phyloP scores from a whole-genome alignment of 2,888 invertebrate species.

The Scelioninae gen. 1 region DNA sequence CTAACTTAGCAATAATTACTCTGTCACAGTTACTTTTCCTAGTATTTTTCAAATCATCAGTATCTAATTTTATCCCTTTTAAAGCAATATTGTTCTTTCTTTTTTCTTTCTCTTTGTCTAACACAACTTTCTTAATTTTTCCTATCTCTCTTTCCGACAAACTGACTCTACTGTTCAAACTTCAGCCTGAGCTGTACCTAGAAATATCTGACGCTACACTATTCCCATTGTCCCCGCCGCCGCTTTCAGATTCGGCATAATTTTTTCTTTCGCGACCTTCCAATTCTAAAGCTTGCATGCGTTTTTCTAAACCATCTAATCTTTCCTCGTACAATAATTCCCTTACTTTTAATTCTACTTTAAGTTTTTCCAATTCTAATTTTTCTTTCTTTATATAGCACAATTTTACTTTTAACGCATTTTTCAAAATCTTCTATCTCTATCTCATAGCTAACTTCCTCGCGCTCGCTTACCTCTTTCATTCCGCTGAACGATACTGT shows the following conservation, averaged over 20 bases:
- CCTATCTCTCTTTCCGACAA: constrained; percentile 14
- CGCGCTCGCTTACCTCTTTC: not conserved
- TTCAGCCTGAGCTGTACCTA: constrained; percentile 1
- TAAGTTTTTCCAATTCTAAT: not conserved
- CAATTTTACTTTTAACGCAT: not conserved
- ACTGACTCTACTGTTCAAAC: constrained; percentile 5
- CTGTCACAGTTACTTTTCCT: not conserved
- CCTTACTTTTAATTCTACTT: not conserved
- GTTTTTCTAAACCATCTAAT: not conserved
- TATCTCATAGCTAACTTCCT: not conserved
- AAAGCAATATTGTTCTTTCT: constrained; percentile 6
- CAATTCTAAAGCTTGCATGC: not conserved
- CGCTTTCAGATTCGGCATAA: not conserved
- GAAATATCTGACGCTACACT: not conserved
- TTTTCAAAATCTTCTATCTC: not conserved
- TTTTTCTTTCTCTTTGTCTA: constrained; percentile 3
- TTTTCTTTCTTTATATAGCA: not conserved
- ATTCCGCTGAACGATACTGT: not conserved
- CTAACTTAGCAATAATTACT: constrained; percentile 4
- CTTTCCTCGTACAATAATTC: not conserved
- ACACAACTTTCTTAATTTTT: constrained; percentile 6
- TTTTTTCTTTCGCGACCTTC: not conserved
- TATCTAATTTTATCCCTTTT: not conserved
- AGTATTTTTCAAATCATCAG: not conserved
- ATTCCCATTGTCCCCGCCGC: not conserved